These are phyloP conservation scores for Serrognathus titanus DNA, from an alignment of 2,888 invertebrate genomes.

Conservation along the genomic window DNA sequence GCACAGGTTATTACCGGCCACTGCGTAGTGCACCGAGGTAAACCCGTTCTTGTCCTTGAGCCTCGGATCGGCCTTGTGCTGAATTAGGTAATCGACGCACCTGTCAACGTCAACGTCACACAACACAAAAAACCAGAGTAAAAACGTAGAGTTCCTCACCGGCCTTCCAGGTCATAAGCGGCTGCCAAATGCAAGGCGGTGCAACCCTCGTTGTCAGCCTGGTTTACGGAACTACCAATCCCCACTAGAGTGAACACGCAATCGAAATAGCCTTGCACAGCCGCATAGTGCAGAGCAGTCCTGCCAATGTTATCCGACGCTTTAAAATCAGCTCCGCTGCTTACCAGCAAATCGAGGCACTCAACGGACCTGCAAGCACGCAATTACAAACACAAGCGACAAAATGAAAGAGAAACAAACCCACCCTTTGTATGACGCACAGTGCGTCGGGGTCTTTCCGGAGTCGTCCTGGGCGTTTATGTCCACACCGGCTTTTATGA, in stretches of 20 bases:
- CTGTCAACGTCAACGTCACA: conserved; percentile 31
- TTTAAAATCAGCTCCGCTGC: conserved; percentile 56
- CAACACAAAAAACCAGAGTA: not conserved
- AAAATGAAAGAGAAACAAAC: not conserved
- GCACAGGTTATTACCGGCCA: conserved; percentile 55
- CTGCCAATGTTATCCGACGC: conserved; percentile 54
- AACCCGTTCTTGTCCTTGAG: conserved; percentile 56
- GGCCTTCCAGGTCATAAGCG: conserved; percentile 52
- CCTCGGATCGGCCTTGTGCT: conserved; percentile 56
- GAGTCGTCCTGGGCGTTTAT: conserved; percentile 56
- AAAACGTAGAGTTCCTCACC: conserved; percentile 23
- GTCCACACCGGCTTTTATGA: conserved; percentile 54
- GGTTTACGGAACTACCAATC: conserved; percentile 55
- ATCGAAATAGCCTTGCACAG: conserved; percentile 54
- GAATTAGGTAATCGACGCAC: conserved; percentile 57
- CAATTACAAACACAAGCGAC: not conserved
- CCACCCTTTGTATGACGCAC: conserved; percentile 58
- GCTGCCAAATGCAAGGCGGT: conserved; percentile 61
- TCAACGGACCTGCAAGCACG: conserved; percentile 53
- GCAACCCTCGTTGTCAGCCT: conserved; percentile 56
- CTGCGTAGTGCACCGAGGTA: conserved; percentile 61
- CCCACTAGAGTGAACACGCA: conserved; percentile 58
- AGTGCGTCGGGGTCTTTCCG: conserved; percentile 60
- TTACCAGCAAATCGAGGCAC: conserved; percentile 58
- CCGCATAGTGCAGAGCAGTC: conserved; percentile 59